Conservation (phyloP, 1,140 invertebrate species). For the Achroia grisella region DNA sequence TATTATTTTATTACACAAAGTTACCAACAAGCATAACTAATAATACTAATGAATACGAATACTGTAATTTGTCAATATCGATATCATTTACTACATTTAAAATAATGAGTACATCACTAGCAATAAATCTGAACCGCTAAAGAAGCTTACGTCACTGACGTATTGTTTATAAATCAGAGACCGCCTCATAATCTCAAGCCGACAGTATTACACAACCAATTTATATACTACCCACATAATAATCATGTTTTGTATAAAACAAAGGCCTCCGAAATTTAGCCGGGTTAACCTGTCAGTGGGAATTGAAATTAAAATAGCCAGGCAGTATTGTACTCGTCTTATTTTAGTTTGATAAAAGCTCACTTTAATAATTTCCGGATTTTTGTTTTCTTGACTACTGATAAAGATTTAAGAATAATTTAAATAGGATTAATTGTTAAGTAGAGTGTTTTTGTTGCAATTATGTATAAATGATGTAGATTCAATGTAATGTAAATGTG, state of each 20-base stretch:
- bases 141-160: slow-evolving; percentile 71
- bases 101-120: slow-evolving; percentile 36
- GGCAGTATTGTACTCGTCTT: slow-evolving; percentile 1
- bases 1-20: too few species aligned
- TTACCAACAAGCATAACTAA: too few species aligned
- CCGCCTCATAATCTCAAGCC: slow-evolving; percentile 23
- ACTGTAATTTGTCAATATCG: slow-evolving; percentile 3
- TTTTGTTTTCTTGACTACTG: too few species aligned
- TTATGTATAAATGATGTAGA: too few species aligned
- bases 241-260: neutral
- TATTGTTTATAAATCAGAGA: slow-evolving; percentile 70
- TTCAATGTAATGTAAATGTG: too few species aligned
- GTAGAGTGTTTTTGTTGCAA: too few species aligned
- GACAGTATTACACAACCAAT: slow-evolving; percentile 8
- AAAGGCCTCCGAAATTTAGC: neutral
- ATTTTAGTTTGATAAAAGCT: slow-evolving; percentile 4
- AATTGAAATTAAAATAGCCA: slow-evolving; percentile 7
- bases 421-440: too few species aligned
- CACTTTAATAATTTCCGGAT: neutral
- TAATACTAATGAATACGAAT: too few species aligned
- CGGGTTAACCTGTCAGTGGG: slow-evolving; percentile 2
- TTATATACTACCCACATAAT: neutral
- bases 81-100: slow-evolving; percentile 18
- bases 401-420: too few species aligned
- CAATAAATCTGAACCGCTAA: slow-evolving; percentile 69